These are phyloP conservation scores for Monopterus albus DNA, from an alignment of 2,113 vertebrate genomes.

Conservation along the genomic window DNA sequence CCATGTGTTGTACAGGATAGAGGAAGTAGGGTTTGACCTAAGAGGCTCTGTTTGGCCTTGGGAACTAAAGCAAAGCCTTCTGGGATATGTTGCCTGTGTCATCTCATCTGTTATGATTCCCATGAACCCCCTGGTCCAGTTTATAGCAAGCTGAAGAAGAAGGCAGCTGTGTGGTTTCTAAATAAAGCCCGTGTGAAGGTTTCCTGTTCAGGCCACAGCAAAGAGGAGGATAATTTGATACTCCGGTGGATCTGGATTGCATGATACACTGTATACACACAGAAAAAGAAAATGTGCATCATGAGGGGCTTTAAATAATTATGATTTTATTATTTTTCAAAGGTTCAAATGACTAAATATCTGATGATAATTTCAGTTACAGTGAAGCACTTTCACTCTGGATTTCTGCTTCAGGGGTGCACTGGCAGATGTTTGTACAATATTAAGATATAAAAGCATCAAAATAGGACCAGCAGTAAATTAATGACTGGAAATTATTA, in stretches of 20 bases:
- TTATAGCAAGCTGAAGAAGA: conserved; percentile 33
- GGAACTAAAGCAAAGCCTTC: conserved; percentile 72
- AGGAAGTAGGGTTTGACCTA: conserved; percentile 75
- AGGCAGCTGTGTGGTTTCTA: conserved; percentile 52
- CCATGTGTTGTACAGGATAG: conserved; percentile 45
- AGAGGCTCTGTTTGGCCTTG: conserved; percentile 71
- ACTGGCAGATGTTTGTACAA: neutral
- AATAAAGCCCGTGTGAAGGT: conserved; percentile 40
- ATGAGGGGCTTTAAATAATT: neutral
- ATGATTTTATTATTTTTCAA: neutral
- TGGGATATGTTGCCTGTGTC: conserved; percentile 67
- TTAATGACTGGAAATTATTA: neutral
- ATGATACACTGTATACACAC: neutral
- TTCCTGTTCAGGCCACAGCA: conserved; percentile 1
- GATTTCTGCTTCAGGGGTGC: neutral
- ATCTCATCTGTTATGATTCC: conserved; percentile 75
- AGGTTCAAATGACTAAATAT: neutral
- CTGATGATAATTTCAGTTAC: neutral
- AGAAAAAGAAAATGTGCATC: neutral
- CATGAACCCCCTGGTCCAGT: conserved; percentile 62
- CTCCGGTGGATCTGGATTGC: neutral
- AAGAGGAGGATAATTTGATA: neutral
- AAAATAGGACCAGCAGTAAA: neutral
- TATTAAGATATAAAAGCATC: neutral
- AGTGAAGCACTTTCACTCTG: neutral